Percentiles rank a stretch among this genome's conserved stretches.
phyloP scores from a whole-genome alignment of 2,797 vertebrate species.

The Propithecus deckenii region DNA sequence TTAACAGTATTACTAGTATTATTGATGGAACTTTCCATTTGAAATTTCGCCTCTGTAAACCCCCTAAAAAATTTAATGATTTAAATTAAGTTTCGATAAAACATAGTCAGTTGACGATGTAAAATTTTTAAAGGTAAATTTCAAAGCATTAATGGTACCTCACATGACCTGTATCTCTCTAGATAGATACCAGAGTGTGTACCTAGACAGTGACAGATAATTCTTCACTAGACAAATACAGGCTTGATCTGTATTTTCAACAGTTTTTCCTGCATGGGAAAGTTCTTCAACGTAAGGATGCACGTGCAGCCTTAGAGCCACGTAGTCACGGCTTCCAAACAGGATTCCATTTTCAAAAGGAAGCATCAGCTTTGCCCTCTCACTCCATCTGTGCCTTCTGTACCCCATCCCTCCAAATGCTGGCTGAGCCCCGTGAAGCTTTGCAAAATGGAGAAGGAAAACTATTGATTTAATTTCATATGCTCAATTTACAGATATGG shows the following conservation, averaged over 20 bases:
- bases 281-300: background rate
- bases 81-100: background rate
- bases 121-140: slow-evolving; percentile 15
- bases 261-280: background rate
- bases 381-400: background rate
- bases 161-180: background rate
- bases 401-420: too few relatives aligned
- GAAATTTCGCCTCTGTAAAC: background rate
- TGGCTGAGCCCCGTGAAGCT: background rate
- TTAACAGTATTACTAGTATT: background rate
- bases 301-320: background rate
- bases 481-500: background rate
- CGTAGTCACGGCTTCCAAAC: background rate
- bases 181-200: background rate
- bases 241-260: background rate
- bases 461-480: background rate
- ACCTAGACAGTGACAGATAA: background rate
- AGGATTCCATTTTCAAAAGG: background rate
- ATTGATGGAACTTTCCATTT: background rate
- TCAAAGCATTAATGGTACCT: slow-evolving; percentile 13
- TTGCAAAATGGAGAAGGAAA: background rate
- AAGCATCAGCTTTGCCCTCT: background rate
- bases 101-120: background rate
- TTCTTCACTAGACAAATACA: background rate
- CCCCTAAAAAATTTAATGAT: background rate